Percentiles rank a stretch among this genome's conserved stretches.
phyloP scores from a whole-genome alignment of 2,797 vertebrate species.

The Bryconaethiops microstoma region DNA sequence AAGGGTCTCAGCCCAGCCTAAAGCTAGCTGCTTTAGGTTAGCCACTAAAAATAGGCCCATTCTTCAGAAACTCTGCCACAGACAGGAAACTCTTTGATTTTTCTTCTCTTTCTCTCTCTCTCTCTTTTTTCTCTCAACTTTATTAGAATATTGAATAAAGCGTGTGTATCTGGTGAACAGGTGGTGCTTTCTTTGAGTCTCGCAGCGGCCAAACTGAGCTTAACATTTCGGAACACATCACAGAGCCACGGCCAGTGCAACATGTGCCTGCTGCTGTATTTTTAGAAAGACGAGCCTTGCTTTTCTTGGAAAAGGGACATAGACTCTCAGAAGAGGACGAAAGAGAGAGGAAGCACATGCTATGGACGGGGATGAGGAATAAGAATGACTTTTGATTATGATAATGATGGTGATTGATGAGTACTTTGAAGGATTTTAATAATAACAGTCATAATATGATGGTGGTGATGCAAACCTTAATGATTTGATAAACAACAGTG shows the following conservation, averaged over 20 bases:
- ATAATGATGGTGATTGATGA: constrained; percentile 13
- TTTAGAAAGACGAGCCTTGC: constrained; percentile 66
- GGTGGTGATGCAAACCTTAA: no score
- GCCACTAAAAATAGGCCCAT: constrained; percentile 76
- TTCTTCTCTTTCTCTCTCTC: constrained; percentile 56
- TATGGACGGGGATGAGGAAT: constrained; percentile 6
- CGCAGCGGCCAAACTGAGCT: constrained; percentile 73
- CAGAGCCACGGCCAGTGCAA: constrained; percentile 74
- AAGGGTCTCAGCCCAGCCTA: constrained; percentile 66
- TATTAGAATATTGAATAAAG: constrained; percentile 82
- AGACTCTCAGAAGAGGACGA: constrained; percentile 13
- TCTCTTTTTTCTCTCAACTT: constrained; percentile 64
- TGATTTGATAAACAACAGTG: no score
- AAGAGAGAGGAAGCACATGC: constrained; percentile 17
- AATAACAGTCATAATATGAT: no score
- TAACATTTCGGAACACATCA: constrained; percentile 76
- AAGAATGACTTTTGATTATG: constrained; percentile 5
- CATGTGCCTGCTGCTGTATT: constrained; percentile 73
- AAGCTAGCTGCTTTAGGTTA: constrained; percentile 72
- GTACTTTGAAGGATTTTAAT: no score
- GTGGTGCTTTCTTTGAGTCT: constrained; percentile 77
- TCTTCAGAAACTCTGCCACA: constrained; percentile 80
- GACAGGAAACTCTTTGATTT: constrained; percentile 83
- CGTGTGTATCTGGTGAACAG: constrained; percentile 81
- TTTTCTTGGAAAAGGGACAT: constrained; percentile 54